phyloP scores from a whole-genome alignment of 2,797 vertebrate species.

The Oreochromis grahami region DNA sequence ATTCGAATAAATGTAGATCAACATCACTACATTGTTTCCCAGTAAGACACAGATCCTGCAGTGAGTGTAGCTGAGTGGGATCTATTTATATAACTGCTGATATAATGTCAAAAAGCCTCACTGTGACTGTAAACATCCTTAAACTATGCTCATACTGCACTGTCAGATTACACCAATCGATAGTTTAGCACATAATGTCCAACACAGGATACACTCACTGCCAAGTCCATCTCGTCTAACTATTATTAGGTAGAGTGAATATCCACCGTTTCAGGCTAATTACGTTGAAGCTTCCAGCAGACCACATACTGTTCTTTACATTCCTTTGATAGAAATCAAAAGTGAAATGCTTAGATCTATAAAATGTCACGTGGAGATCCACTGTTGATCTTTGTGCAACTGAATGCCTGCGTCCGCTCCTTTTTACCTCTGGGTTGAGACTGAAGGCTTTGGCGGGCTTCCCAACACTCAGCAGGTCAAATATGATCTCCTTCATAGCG shows the following conservation, averaged over 20 bases:
- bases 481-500: conserved; percentile 86
- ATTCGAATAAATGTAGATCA: not conserved
- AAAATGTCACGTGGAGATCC: not conserved
- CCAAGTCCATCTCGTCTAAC: not conserved
- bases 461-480: conserved; percentile 81
- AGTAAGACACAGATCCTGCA: not conserved
- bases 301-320: not conserved
- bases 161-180: not conserved
- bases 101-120: not conserved
- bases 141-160: not conserved
- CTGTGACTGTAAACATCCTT: not conserved
- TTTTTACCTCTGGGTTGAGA: conserved; percentile 82
- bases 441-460: conserved; percentile 84
- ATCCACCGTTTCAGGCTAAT: not conserved
- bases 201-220: not conserved
- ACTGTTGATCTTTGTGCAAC: not conserved
- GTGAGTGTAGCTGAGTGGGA: not conserved
- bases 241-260: not conserved
- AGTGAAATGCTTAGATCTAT: not conserved
- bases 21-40: not conserved
- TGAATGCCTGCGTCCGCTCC: conserved; percentile 1
- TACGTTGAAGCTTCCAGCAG: not conserved
- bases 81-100: not conserved
- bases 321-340: conserved; percentile 8
- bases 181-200: not conserved